phyloP scores from a whole-genome alignment of 2,888 invertebrate species.

The Uropetala carovei region DNA sequence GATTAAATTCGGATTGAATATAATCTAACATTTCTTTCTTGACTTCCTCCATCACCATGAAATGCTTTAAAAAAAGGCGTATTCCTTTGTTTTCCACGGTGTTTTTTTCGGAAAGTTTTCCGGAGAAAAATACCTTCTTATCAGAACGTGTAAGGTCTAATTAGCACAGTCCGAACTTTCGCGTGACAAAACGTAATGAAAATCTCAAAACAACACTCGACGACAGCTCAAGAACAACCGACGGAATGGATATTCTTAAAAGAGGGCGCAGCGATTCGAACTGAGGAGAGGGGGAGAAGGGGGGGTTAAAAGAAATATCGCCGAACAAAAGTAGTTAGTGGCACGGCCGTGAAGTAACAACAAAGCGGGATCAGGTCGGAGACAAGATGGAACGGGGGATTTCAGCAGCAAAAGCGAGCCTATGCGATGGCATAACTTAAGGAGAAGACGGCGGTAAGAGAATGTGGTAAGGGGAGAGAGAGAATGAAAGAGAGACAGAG shows the following conservation, averaged over 20 bases:
- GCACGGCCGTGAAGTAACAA: no score
- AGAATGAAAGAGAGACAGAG: not conserved
- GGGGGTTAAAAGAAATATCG: not conserved
- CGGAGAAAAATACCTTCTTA: constrained; percentile 1
- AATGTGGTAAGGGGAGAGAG: not conserved
- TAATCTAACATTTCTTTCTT: no score
- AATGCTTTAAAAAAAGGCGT: no score
- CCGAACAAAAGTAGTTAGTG: no score
- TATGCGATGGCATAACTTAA: not conserved
- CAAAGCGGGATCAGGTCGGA: no score
- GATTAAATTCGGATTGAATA: no score
- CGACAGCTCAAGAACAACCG: constrained; percentile 26
- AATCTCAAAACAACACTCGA: constrained; percentile 29
- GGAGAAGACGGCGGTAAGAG: not conserved
- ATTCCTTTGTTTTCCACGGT: no score
- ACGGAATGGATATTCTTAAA: not conserved
- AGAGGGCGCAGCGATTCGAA: not conserved
- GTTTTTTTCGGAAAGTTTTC: not conserved
- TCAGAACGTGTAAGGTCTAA: not conserved
- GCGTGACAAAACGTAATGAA: constrained; percentile 44
- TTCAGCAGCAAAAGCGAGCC: no score
- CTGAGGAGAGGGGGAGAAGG: not conserved
- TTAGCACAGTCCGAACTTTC: constrained; percentile 2
- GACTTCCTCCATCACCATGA: no score
- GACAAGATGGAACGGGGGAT: no score